Base-by-base conservation (phyloP, 2,797 vertebrate genomes). In the Meda fulgida region DNA sequence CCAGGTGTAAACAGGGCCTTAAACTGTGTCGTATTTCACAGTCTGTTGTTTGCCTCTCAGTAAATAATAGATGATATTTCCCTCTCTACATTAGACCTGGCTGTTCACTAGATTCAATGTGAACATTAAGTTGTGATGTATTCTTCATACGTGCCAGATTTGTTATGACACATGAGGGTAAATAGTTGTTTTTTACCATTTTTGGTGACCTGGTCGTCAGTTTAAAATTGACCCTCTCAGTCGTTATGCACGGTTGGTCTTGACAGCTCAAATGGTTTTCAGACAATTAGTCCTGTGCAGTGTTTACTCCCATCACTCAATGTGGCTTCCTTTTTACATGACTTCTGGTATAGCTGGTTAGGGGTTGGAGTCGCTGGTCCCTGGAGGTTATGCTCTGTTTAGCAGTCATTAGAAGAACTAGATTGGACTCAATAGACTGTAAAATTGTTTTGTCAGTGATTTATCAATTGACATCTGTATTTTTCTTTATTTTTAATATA, bases 61-160 rank as follows among this genome's bases (percentile, higher is more conserved):
- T 65, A 76, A 83, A 79, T 73, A 81, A 79, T 79, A 43, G 40
- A 80, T 75, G 7, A 43, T 81, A 19, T 70, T 46, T 71, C 69
- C 16, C 40, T 16, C 14, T 72, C 46, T 77, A 80, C 73, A 76
- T 51, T 31, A 70, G 76, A 79, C 65, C 34, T 53, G 23, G 43
- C 51, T 26, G 69, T 85, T 83, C 40, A 77, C 31, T 79, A 6
- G 11, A 48, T 69, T 85, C 69, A 40, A 31, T 43, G 55, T n/a
- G 66, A 26, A 60, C 19, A 23, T 63, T 31, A 36, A 60, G 51
- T 26, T 71, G 34, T 60, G 51, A 81, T 58, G 34, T 40, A 38
- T 80, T 69, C 67, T 67, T 11, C 18, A 40, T 18, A 46, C 51
- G 23, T 43, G 40, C 5, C 78, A 65, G 34, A 63, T 67, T 67